A percentile compares a stretch with the other conserved stretches of the same genome.
phyloP scores from a whole-genome alignment of 2,113 vertebrate genomes.

The Turnix velox region DNA sequence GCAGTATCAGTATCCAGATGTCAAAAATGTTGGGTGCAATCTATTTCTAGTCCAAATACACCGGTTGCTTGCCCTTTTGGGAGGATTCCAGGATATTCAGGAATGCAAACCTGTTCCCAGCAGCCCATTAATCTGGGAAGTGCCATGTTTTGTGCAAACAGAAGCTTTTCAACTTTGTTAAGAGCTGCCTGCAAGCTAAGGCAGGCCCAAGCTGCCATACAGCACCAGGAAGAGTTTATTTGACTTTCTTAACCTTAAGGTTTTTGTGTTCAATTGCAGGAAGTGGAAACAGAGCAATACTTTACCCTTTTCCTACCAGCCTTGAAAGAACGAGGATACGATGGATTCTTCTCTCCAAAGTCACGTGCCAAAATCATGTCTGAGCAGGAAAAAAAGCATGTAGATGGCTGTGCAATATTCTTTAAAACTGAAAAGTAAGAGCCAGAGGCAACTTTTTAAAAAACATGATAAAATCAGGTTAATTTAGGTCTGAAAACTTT shows the following conservation, averaged over 20 bases:
- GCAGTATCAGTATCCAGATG: accelerated
- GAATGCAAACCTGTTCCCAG: neutral
- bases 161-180: neutral
- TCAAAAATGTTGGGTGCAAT: neutral
- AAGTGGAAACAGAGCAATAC: conserved; percentile 99
- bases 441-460: neutral
- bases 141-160: neutral
- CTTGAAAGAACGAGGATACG: conserved; percentile 92
- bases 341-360: conserved; percentile 98
- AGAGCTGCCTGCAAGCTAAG: neutral
- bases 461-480: neutral
- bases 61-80: neutral
- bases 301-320: conserved; percentile 94
- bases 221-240: neutral
- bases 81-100: neutral
- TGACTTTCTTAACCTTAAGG: neutral
- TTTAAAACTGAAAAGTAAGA: conserved; percentile 96
- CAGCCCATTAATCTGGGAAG: neutral
- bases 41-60: neutral
- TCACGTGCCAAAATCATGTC: conserved; percentile 99
- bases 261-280: conserved; percentile 74
- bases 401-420: conserved; percentile 97
- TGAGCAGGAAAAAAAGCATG: conserved; percentile 95
- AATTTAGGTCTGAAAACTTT: neutral
- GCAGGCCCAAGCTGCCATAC: neutral